A percentile compares a stretch with the other conserved stretches of the same genome.
Conservation (phyloP, 1,140 invertebrate species). For the Drosophila elegans region DNA sequence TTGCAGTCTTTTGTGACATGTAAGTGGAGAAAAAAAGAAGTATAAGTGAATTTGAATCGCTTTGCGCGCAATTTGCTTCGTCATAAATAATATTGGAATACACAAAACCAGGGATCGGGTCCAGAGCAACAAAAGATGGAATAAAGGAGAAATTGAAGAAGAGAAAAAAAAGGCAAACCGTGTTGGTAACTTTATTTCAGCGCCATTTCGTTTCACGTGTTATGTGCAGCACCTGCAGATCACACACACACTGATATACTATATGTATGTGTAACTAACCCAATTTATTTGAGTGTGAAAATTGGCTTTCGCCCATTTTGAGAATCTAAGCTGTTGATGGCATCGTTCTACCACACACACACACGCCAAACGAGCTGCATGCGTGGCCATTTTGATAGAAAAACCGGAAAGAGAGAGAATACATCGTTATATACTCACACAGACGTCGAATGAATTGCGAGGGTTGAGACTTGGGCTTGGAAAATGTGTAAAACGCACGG, state of each 20-base stretch:
- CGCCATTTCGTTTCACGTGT: slow-evolving; percentile 53
- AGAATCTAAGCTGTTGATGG: slow-evolving; percentile 73
- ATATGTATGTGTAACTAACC: slow-evolving; percentile 54
- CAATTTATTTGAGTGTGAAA: slow-evolving; percentile 82
- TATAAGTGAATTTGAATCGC: slow-evolving; percentile 54
- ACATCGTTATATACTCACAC: slow-evolving; percentile 63
- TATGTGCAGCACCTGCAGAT: slow-evolving; percentile 60
- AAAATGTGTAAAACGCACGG: slow-evolving; percentile 74
- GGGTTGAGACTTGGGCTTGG: slow-evolving; percentile 5
- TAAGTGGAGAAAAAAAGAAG: slow-evolving; percentile 24
- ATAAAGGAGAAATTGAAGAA: slow-evolving; percentile 30
- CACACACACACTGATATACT: neutral
- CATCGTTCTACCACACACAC: slow-evolving; percentile 49
- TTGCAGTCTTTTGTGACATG: slow-evolving; percentile 17
- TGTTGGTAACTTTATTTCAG: slow-evolving; percentile 61
- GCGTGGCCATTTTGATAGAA: slow-evolving; percentile 63
- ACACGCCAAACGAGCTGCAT: slow-evolving; percentile 33
- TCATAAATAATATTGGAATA: slow-evolving; percentile 79
- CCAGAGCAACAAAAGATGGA: slow-evolving; percentile 26
- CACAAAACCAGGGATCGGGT: slow-evolving; percentile 43
- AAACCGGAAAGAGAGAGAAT: slow-evolving; percentile 35
- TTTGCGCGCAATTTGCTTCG: slow-evolving; percentile 74
- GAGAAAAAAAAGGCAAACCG: slow-evolving; percentile 8
- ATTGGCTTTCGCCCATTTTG: slow-evolving; percentile 79
- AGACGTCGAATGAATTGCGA: slow-evolving; percentile 28